Evolutionary conservation across 37 sponge, comb jelly and placozoan genomes (phyloP).

Genomic region (Ephydatia muelleri): DNA sequence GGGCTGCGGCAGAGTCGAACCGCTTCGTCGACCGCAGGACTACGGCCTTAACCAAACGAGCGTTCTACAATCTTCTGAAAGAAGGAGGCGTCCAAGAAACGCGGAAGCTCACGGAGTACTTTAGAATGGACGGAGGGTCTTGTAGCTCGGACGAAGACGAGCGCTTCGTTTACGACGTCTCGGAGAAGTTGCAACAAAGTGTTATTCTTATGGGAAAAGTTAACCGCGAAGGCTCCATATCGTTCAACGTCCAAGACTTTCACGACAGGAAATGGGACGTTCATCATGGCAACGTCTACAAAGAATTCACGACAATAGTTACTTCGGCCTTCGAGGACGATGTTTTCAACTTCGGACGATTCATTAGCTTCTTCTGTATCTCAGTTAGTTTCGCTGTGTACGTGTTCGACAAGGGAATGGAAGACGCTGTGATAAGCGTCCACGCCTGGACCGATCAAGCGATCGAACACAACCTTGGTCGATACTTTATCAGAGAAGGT

Average conservation of each 20-base stretch:
- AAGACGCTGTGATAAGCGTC: slow-evolving; percentile 32
- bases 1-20: too few relatives aligned
- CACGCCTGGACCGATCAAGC: slow-evolving; percentile 45
- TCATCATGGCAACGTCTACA: slow-evolving; percentile 20
- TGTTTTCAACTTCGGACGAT: slow-evolving; percentile 60
- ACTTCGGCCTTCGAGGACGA: slow-evolving; percentile 26
- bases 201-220: background rate
- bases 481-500: slow-evolving; percentile 28
- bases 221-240: background rate
- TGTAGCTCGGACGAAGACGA: background rate
- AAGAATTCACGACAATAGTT: slow-evolving; percentile 35
- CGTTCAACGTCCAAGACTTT: background rate
- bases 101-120: background rate
- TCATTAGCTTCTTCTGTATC: slow-evolving; percentile 52
- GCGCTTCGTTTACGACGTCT: background rate
- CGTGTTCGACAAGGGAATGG: slow-evolving; percentile 16
- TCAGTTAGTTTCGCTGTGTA: slow-evolving; percentile 42
- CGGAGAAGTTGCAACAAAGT: background rate
- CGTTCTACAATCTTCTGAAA: too few relatives aligned
- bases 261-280: slow-evolving; percentile 5
- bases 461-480: slow-evolving; percentile 26
- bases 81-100: too few relatives aligned
- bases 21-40: too few relatives aligned
- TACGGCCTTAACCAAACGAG: too few relatives aligned
- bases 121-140: background rate